phyloP scores from a whole-genome alignment of 2,797 vertebrate genomes.

The Urosaurus nigricauda region DNA sequence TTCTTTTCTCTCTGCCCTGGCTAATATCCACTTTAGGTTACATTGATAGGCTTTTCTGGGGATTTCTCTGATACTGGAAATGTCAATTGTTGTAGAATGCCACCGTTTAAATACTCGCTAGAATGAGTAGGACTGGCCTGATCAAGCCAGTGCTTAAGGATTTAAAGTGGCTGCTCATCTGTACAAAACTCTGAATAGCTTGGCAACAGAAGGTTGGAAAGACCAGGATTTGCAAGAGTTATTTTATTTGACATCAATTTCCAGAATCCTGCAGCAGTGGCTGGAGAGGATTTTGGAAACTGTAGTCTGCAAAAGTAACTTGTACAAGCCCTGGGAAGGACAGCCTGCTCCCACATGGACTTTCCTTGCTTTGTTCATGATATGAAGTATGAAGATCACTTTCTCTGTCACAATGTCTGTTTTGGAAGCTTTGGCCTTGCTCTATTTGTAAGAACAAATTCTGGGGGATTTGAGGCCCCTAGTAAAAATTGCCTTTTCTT shows the following conservation, averaged over 20 bases:
- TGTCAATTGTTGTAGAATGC: neutral
- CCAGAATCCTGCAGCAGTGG: no score
- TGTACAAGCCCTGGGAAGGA: neutral
- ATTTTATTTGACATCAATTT: no score
- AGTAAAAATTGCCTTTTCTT: neutral
- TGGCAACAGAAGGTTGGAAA: no score
- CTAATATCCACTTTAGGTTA: neutral
- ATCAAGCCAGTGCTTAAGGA: neutral
- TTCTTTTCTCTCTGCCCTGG: neutral
- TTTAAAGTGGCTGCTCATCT: neutral
- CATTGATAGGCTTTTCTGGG: neutral
- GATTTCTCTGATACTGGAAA: neutral
- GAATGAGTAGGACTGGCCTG: no score
- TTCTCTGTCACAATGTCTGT: neutral
- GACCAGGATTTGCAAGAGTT: no score
- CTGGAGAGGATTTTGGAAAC: no score
- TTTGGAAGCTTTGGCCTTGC: neutral
- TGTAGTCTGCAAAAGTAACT: no score
- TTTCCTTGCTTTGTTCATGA: neutral
- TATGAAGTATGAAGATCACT: neutral
- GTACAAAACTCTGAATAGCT: neutral
- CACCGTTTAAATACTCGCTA: no score
- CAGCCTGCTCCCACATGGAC: neutral
- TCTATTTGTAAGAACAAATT: no score
- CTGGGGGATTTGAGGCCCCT: neutral